These are phyloP conservation scores for Peromyscus melanophrys DNA, from an alignment of 2,797 vertebrate genomes.

Conservation along the genomic window DNA sequence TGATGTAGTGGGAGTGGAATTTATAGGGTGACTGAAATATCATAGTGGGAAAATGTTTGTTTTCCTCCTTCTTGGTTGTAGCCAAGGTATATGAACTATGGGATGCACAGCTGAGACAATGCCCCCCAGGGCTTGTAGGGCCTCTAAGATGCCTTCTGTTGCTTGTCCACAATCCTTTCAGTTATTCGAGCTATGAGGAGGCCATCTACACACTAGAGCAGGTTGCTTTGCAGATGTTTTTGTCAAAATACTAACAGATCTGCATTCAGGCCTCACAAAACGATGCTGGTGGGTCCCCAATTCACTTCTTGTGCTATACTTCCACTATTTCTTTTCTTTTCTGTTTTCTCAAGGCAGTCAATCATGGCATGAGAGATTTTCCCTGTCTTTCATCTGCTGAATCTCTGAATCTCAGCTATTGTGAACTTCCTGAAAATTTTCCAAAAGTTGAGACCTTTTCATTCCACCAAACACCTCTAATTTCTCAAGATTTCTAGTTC, in stretches of 20 bases:
- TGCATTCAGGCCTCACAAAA: not conserved
- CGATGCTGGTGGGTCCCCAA: no score
- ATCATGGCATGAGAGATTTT: not conserved
- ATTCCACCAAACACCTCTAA: not conserved
- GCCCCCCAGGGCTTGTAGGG: rapidly evolving
- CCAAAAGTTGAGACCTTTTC: not conserved
- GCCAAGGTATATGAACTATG: not conserved
- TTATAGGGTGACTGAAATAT: not conserved
- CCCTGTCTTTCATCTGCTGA: not conserved
- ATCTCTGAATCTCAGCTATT: not conserved
- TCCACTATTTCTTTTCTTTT: not conserved
- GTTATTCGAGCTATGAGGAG: not conserved
- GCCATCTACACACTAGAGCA: not conserved
- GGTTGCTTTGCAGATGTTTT: not conserved
- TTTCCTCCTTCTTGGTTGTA: not conserved
- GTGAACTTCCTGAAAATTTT: not conserved
- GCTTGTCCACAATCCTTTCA: not conserved
- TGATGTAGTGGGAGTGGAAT: not conserved
- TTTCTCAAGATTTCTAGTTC: not conserved
- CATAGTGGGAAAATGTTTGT: not conserved
- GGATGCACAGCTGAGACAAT: not conserved
- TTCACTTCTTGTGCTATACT: not conserved
- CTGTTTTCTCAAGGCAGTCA: not conserved
- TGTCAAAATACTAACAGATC: not conserved
- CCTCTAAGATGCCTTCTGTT: not conserved